Evolutionary conservation across 2,797 vertebrate species (phyloP), one percentile per base, ranked within the genome.

Genomic region (Spea hammondii): DNA sequence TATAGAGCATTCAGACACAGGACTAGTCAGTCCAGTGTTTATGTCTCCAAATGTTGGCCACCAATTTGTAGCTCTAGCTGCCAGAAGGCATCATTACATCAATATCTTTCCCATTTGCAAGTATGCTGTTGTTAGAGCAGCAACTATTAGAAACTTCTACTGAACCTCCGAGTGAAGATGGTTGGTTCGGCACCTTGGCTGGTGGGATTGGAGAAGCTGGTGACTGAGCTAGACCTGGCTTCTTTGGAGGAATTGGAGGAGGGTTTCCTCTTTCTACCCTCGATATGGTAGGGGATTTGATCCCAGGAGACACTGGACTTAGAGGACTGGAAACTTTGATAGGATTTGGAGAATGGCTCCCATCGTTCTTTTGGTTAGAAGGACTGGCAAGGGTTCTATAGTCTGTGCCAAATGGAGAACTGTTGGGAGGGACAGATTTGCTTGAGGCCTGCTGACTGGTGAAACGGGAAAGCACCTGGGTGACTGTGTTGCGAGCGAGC

Each of bases 381-480:
- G 94, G 84, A 0, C 70, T 88, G 0, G 94, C 93, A 78, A 98
- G 87, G 78, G 84, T 95, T 5, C 98, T 93, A 70, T 99, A 99
- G 93, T 99, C 98, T 0, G 98, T 99, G 85, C 97, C 97, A 54
- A 98, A 99, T 0, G 98, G 98, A 0, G 98, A 99, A 88, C 92
- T 98, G 89, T 95, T 97, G 5, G 95, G 89, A 7, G 95, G 90
- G 0, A 93, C 88, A 0, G 94, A 84, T 86, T 97, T 98, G 68
- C 92, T 88, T 0, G 94, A 90, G 1, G 93, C 92, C 85, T 97
- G 96, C 78, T 97, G 97, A 91, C 92, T 95, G 80, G 98, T 99
- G 79, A 98, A 99, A 55, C 98, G 91, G 60, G 97, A 99, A 79
- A 99, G 93, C 86, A 98, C 98, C 93, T 99, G 98, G 44, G 97